Conservation (phyloP, 1,140 invertebrate genomes). For the Ericerus pela region DNA sequence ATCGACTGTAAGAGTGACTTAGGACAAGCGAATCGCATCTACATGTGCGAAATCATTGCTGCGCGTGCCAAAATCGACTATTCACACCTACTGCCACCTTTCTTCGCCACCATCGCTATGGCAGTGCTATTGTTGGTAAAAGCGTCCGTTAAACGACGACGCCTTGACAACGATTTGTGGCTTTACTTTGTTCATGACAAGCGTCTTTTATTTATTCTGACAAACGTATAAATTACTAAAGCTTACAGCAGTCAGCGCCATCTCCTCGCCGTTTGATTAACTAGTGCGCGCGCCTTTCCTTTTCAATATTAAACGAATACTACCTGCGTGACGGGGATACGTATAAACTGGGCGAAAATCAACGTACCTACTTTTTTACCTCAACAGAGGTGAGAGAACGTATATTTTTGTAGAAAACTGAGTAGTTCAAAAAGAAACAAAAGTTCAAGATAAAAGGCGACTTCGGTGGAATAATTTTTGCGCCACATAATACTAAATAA, state of each 20-base stretch:
- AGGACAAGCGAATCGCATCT: too few relatives aligned
- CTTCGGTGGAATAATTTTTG: too few relatives aligned
- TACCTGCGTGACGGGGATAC: not conserved
- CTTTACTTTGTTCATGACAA: conserved; percentile 12
- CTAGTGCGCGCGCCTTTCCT: conserved; percentile 4
- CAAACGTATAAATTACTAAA: conserved; percentile 12
- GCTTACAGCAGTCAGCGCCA: conserved; percentile 10
- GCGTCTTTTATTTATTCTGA: conserved; percentile 12
- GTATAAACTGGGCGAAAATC: too few relatives aligned
- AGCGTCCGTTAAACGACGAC: conserved; percentile 7
- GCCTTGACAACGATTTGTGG: conserved; percentile 10
- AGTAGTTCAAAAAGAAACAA: too few relatives aligned
- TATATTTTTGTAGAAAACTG: too few relatives aligned
- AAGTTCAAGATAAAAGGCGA: too few relatives aligned
- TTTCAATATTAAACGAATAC: not conserved
- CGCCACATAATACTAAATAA: too few relatives aligned
- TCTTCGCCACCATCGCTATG: not conserved
- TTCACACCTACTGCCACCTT: not conserved
- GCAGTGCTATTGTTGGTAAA: conserved; percentile 8
- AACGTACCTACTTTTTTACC: too few relatives aligned
- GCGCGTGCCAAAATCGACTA: too few relatives aligned
- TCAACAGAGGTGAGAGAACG: too few relatives aligned
- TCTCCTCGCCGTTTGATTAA: conserved; percentile 7
- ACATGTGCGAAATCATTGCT: too few relatives aligned
- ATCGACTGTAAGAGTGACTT: too few relatives aligned